These are phyloP conservation scores for Eristalis arbustorum DNA, from an alignment of 2,888 invertebrate species.

Conservation along the genomic window DNA sequence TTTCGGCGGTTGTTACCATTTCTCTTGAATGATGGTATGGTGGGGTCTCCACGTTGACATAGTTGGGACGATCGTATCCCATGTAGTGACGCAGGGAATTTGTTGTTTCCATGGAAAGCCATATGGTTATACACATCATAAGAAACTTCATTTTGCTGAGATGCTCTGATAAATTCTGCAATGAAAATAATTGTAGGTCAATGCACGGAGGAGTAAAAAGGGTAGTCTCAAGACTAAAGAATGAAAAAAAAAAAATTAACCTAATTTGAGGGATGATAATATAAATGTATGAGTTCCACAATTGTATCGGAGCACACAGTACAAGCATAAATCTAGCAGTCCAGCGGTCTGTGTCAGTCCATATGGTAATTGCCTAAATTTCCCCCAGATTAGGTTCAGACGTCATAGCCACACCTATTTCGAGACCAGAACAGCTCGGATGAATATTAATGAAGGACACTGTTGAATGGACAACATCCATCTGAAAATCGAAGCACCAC, in stretches of 20 bases:
- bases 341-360: too few relatives aligned
- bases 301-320: too few relatives aligned
- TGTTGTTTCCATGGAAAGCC: slow-evolving; percentile 32
- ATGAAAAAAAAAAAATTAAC: not conserved
- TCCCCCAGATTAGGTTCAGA: too few relatives aligned
- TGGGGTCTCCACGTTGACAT: not conserved
- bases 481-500: not conserved
- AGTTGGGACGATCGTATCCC: not conserved
- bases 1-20: slow-evolving; percentile 26
- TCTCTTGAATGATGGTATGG: not conserved
- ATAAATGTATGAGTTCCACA: too few relatives aligned
- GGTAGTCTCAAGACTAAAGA: not conserved
- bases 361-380: too few relatives aligned
- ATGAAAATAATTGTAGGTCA: not conserved
- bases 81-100: slow-evolving; percentile 66
- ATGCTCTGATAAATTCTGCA: not conserved
- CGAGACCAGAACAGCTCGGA: not conserved
- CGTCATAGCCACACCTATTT: not conserved
- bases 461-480: not conserved
- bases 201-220: not conserved
- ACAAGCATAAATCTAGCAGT: too few relatives aligned
- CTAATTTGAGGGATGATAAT: not conserved
- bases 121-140: slow-evolving; percentile 12
- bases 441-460: not conserved
- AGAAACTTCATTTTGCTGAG: slow-evolving; percentile 41